Evolutionary conservation across 2,888 invertebrate genomes (phyloP).

Genomic region (Netelia virgata): DNA sequence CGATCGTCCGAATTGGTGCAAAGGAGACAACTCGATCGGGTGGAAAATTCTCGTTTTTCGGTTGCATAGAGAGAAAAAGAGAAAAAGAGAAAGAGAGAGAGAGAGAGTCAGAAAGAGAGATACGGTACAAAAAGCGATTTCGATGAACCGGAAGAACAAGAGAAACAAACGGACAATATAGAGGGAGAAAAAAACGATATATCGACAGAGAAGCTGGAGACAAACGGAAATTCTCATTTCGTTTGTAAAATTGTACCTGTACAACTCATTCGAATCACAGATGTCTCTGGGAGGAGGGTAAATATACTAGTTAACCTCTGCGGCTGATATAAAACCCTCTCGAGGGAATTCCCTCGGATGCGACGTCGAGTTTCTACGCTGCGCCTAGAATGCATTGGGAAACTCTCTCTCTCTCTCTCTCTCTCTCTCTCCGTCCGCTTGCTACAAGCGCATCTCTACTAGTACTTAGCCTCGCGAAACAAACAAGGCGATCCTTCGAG

Average conservation of each 20-base stretch:
- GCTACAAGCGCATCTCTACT: constrained; percentile 25
- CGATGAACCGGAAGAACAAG: not conserved
- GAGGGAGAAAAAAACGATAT: not conserved
- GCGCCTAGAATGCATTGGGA: not conserved
- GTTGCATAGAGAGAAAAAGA: not conserved
- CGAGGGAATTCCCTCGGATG: not conserved
- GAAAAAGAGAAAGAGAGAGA: not conserved
- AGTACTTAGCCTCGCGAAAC: constrained; percentile 47
- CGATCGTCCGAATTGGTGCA: constrained; percentile 9
- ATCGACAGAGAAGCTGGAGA: not conserved
- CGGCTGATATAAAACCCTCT: constrained; percentile 26
- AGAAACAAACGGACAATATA: not conserved
- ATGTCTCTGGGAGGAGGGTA: constrained; percentile 4
- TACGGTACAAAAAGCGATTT: not conserved
- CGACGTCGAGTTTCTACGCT: not conserved
- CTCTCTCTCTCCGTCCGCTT: not conserved
- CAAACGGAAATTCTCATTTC: constrained; percentile 40
- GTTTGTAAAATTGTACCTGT: constrained; percentile 26
- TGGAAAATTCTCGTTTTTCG: constrained; percentile 11
- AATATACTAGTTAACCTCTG: constrained; percentile 39
- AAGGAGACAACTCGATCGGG: constrained; percentile 14
- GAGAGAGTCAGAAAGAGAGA: not conserved
- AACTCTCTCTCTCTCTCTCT: not conserved
- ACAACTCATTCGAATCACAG: constrained; percentile 29
- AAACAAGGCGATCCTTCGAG: constrained; percentile 46